These are phyloP conservation scores for Xylota sylvarum DNA, from an alignment of 2,888 invertebrate genomes.

Conservation along the genomic window DNA sequence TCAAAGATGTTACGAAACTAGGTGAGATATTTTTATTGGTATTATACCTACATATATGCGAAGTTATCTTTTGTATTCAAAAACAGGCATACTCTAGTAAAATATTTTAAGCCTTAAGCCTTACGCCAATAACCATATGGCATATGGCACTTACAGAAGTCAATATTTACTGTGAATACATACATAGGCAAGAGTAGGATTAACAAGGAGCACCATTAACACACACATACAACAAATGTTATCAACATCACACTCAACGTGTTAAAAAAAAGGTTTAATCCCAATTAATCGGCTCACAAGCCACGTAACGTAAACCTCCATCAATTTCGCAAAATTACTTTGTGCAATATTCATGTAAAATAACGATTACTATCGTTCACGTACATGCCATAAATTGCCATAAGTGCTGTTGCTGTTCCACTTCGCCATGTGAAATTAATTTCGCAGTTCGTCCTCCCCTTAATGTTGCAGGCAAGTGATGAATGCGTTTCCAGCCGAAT, in stretches of 20 bases:
- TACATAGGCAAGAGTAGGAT: background rate
- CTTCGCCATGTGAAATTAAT: constrained; percentile 68
- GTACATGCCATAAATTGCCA: constrained; percentile 69
- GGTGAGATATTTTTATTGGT: background rate
- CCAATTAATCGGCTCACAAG: background rate
- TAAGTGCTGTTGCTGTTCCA: constrained; percentile 64
- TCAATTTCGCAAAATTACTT: constrained; percentile 64
- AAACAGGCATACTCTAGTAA: too few relatives aligned
- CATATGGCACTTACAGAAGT: too few relatives aligned
- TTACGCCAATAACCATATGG: too few relatives aligned
- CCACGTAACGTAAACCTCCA: constrained; percentile 15
- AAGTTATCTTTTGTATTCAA: background rate
- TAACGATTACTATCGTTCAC: constrained; percentile 45
- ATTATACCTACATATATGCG: too few relatives aligned
- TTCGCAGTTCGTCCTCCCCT: constrained; percentile 4
- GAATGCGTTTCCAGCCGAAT: constrained; percentile 46
- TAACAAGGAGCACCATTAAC: background rate
- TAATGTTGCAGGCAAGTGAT: constrained; percentile 13
- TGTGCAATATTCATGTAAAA: constrained; percentile 43
- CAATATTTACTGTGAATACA: background rate
- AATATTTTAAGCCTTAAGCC: too few relatives aligned
- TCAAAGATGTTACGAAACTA: background rate
- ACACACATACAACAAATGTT: background rate
- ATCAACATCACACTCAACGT: background rate
- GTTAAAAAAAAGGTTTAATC: background rate